Conservation (phyloP, 1,140 invertebrate genomes). For the Calycopis cecrops region DNA sequence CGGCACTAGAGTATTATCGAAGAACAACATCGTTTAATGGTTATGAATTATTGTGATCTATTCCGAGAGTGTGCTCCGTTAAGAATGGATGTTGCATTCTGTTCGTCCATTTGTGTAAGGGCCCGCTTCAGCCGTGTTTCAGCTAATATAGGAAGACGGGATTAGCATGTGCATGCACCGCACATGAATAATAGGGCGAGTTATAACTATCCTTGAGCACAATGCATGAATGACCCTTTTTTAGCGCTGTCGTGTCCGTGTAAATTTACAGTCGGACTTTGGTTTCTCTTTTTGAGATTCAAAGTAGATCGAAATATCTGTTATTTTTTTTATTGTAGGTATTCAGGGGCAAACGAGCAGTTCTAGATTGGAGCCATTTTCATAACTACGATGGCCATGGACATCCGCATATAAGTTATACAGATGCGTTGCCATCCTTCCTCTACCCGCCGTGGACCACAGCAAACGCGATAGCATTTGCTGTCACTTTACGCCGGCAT, state of each 20-base stretch:
- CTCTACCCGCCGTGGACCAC: too few relatives aligned
- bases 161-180: constrained; percentile 18
- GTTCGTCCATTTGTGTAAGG: constrained; percentile 33
- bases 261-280: too few relatives aligned
- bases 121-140: constrained; percentile 25
- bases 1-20: constrained; percentile 39
- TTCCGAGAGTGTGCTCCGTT: constrained; percentile 42
- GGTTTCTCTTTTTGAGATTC: too few relatives aligned
- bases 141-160: constrained; percentile 30
- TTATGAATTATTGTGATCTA: constrained; percentile 71
- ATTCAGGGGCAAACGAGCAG: too few relatives aligned
- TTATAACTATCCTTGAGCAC: background rate
- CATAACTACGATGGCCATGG: too few relatives aligned
- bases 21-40: constrained; percentile 37
- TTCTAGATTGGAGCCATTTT: too few relatives aligned
- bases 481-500: too few relatives aligned
- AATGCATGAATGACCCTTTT: background rate
- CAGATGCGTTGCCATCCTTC: too few relatives aligned
- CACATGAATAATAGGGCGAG: constrained; percentile 3
- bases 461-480: too few relatives aligned
- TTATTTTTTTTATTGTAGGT: too few relatives aligned
- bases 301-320: too few relatives aligned
- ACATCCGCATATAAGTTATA: too few relatives aligned
- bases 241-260: background rate
- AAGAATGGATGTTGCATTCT: constrained; percentile 48